Percentiles rank a stretch among this genome's conserved stretches.
phyloP scores from a whole-genome alignment of 2,797 vertebrate species.

The Tragopan temminckii region DNA sequence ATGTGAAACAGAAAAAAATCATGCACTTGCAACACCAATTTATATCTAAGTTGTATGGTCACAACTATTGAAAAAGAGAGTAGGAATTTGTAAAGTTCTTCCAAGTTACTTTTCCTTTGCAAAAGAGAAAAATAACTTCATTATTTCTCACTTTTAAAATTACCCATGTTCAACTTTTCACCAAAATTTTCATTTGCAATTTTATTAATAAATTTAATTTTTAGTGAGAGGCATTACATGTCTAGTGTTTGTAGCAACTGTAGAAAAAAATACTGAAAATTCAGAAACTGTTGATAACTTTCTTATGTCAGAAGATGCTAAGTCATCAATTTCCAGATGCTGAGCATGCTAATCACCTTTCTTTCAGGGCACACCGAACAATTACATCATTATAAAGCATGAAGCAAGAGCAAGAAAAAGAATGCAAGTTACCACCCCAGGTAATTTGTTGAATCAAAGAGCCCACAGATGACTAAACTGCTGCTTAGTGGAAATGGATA shows the following conservation, averaged over 20 bases:
- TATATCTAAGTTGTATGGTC: background rate
- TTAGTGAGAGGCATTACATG: background rate
- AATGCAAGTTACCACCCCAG: background rate
- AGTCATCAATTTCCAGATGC: background rate
- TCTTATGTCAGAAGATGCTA: background rate
- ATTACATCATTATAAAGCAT: background rate
- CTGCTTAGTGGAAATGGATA: background rate
- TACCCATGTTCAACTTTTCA: fast-evolving
- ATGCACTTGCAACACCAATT: background rate
- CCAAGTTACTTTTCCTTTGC: background rate
- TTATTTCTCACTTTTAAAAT: background rate
- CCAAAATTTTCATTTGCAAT: background rate
- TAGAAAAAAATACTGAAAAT: background rate
- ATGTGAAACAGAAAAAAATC: background rate
- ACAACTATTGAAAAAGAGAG: background rate
- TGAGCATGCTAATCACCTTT: background rate
- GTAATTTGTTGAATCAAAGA: background rate
- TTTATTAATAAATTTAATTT: background rate
- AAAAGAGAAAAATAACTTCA: background rate
- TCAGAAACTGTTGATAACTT: background rate
- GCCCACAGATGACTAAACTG: background rate
- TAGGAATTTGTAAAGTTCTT: background rate
- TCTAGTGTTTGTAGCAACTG: background rate
- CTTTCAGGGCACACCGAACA: background rate
- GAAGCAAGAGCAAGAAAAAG: background rate